These are phyloP conservation scores for Ferrisia virgata DNA, from an alignment of 2,888 invertebrate genomes.

Conservation along the genomic window DNA sequence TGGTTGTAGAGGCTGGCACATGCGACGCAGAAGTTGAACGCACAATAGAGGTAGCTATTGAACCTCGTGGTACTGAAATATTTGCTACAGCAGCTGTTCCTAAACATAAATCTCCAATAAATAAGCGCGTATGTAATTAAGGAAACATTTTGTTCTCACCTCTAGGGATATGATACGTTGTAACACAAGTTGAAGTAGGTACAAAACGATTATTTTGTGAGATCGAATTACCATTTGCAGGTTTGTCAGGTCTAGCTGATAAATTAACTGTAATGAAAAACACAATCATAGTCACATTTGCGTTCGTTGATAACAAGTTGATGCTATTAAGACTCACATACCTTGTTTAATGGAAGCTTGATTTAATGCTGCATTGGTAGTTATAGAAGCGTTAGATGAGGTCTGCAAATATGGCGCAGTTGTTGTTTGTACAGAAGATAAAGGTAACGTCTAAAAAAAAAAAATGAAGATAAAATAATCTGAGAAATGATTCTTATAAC, in stretches of 20 bases:
- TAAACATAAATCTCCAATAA: neutral
- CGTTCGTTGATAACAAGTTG: neutral
- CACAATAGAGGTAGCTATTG: constrained; percentile 29
- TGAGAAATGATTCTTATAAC: neutral
- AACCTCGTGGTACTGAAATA: constrained; percentile 23
- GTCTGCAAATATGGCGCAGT: constrained; percentile 35
- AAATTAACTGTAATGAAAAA: neutral
- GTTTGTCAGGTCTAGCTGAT: constrained; percentile 32
- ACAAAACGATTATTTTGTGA: constrained; percentile 37
- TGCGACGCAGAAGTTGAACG: constrained; percentile 21
- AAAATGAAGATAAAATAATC: neutral
- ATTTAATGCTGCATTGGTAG: neutral
- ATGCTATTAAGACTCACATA: neutral
- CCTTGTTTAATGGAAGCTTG: constrained; percentile 19
- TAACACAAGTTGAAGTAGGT: constrained; percentile 7
- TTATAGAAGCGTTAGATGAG: neutral
- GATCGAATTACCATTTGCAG: constrained; percentile 32
- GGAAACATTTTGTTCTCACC: neutral
- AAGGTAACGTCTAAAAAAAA: constrained; percentile 29
- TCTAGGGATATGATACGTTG: constrained; percentile 40
- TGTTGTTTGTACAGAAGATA: constrained; percentile 28
- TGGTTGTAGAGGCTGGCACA: neutral
- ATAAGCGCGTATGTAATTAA: neutral
- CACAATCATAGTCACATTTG: neutral
- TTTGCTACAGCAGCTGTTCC: constrained; percentile 38